Base-by-base conservation (phyloP, 92 coral and sea anemone genomes). In the Anthopleura xanthogrammica region DNA sequence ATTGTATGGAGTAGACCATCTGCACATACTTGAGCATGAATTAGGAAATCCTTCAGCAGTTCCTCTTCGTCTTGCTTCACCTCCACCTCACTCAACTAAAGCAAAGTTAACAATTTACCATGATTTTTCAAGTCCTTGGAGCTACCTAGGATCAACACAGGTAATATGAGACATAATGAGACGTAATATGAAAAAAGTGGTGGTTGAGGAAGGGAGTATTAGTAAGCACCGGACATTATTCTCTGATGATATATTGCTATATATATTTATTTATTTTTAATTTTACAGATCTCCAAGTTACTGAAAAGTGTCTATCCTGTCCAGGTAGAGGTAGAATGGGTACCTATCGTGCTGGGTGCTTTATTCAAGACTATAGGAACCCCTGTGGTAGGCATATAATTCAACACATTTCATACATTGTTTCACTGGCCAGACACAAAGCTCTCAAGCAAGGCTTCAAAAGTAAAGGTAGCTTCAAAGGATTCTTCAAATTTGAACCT, bases 41-140 rank as follows among this genome's bases (percentile, higher is more conserved):
- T 81, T 96, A 52, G 98, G 98, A 29, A 72, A 83, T 56, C 23
- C 84, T 58, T 91, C 93, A 41, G 89, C 87, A 24, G 85, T 85
- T 42, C 89, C 81, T 60, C 88, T 89, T 52, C 88, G 96, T 22
- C 86, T 96, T 71, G 81, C 79, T 56, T 88, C 71, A 5, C 88
- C 93, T 41, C 96, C 99, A 56, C 19, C 89, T 7, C 80, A 84
- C 22, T 93, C 96, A 36, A 85, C 79, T 41, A 86, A 82, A 10
- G 90, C 92, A 14, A 96, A 92, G 60, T 92, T 96, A 5, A 94
- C 96, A 41, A 92, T 96, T 55, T 96, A 90, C 78, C 94, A 96
- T 80, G 99, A 96, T 77, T 93, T 96, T 82, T 87, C 98, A 12
- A 96, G 99, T 24, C 99, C 99, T 2, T 96, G 99, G 99, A 94